Evolutionary conservation across 2,797 vertebrate species (phyloP).

Genomic region (Coregonus sp.): DNA sequence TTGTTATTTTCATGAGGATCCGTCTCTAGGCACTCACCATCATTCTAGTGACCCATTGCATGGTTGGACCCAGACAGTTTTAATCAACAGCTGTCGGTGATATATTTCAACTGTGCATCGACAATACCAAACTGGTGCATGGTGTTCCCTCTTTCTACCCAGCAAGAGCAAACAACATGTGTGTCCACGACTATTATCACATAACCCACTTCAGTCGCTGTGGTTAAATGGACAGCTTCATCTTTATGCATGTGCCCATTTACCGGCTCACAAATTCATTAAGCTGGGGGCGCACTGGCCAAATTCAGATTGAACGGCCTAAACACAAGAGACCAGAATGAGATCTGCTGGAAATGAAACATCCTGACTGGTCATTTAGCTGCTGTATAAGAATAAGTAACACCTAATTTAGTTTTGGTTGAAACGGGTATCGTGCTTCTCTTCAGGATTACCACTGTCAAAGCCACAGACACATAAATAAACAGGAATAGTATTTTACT

Average conservation of each 20-base stretch:
- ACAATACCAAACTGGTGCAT: no score
- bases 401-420: not conserved
- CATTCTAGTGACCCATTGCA: no score
- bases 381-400: not conserved
- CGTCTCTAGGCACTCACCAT: no score
- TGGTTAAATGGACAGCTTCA: no score
- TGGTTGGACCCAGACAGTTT: no score
- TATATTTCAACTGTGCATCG: no score
- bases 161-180: no score
- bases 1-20: no score
- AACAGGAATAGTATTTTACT: not conserved
- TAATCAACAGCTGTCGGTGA: no score
- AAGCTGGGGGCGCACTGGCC: not conserved
- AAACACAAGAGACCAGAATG: not conserved
- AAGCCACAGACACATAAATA: not conserved
- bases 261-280: slow-evolving; percentile 5
- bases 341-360: not conserved
- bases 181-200: no score
- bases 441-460: not conserved
- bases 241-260: slow-evolving; percentile 6
- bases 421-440: not conserved
- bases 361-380: slow-evolving; percentile 5
- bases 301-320: not conserved
- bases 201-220: no score
- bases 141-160: no score